Evolutionary conservation across 2,888 invertebrate genomes (phyloP), one percentile per base, ranked within the genome.

Genomic region (Oxycera nigricornis): DNA sequence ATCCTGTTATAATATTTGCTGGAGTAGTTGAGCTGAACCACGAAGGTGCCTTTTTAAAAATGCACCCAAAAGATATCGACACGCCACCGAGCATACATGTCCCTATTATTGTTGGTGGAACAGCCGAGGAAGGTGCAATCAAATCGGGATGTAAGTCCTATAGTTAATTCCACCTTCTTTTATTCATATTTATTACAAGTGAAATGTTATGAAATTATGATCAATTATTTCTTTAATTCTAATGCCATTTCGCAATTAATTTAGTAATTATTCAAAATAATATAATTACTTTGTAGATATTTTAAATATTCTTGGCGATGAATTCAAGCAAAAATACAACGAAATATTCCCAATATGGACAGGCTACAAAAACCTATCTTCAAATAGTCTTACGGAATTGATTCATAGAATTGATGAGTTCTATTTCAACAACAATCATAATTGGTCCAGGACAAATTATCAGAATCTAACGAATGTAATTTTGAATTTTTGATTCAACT

Each of bases 381-480:
- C 22, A 24, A 26, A 14, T n/a, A 22, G 24, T 26, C 65, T 22
- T 2, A 39, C 2, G 1, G 26, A 67, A 39, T 1, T 67, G 11
- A 24, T 41, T 6, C 28, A 22, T 2, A 20, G 28, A 41, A 67
- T 67, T 11, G 46, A 67, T 6, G 41, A 67, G 26, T 67, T 67
- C 41, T 67, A 67, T 22, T 67, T 67, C 41, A 67, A 67, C 22
- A 7, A 26, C 22, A 2, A 11, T 41, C 46, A 67, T 24, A 41
- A 67, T 26, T 67, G 65, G 65, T 41, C 65, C 2, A 67, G 46
- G 26, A 1, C 41, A 41, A 67, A 67, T 24, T 46, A 67, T 46
- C 65, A 67, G 26, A 67, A 67, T 26, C 26, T 67, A 14, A 67
- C 65, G n/a, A 67, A 67, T 26, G 65, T 67, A 67, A 11, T n/a